Evolutionary conservation across 2,797 vertebrate species (phyloP).

Genomic region (Psittacula derbiana): DNA sequence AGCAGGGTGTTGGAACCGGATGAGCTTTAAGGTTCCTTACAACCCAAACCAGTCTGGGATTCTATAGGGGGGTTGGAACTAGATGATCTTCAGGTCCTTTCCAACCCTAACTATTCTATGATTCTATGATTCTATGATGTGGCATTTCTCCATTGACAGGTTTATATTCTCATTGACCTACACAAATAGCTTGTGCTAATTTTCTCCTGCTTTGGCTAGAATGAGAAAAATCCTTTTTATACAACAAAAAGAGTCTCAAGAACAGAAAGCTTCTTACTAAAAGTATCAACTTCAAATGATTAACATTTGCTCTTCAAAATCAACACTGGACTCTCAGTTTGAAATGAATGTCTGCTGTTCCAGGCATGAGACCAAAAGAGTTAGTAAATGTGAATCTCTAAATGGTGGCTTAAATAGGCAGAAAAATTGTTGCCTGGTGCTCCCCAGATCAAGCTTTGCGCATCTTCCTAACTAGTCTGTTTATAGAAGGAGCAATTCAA

Average conservation of each 20-base stretch:
- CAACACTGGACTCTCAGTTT: background rate
- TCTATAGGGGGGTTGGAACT: background rate
- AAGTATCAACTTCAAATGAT: background rate
- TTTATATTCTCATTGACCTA: background rate
- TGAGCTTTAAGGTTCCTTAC: no score
- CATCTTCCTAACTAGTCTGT: background rate
- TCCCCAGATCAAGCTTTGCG: background rate
- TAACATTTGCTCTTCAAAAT: background rate
- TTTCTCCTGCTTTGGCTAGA: background rate
- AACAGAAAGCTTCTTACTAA: background rate
- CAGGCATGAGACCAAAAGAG: background rate
- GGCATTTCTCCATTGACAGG: background rate
- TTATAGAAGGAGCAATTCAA: background rate
- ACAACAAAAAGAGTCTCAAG: background rate
- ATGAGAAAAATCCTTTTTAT: background rate
- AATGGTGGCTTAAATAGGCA: background rate
- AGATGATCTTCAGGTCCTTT: background rate
- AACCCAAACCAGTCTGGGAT: no score
- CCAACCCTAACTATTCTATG: background rate
- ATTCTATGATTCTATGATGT: background rate
- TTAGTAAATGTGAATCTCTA: background rate
- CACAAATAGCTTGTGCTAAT: background rate
- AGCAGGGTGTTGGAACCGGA: background rate
- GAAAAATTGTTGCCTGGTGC: background rate
- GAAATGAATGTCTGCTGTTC: background rate